Base-by-base conservation (phyloP, 2,888 invertebrate genomes). In the Chymomyza amoena region DNA sequence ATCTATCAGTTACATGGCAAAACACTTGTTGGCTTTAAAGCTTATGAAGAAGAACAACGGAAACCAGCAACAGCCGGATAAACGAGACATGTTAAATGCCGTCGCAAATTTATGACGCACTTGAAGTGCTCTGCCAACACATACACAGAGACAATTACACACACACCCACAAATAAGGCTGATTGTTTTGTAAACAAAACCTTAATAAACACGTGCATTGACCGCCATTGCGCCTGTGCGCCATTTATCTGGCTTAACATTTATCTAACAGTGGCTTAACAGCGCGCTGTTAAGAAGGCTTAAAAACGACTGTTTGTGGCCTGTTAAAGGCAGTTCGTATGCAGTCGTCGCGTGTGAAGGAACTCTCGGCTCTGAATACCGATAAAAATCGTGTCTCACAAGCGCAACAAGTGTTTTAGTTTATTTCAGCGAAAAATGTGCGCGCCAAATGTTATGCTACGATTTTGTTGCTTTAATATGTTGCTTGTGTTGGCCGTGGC, bases 371-470 rank as follows among this genome's bases (percentile, higher is more conserved):
- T 63, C 56, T 36, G 64, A 57, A 28, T n/a, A 13, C 20, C 87
- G 76, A 81, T 79, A 84, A 81, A 81, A 86, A 75, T 73, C 59
- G 52, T 60, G 60, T 13, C 9, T 57, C 4, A 0, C 5, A 51
- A n/a, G 6, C 28, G 57, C 57, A 72, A 68, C 68, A 72, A 70
- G 72, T 72, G 72, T 62, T 54, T 51, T 32, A n/a, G 66, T 60
- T 16, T 10, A 54, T 16, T 9, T 0, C 61, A 36, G n/a, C n/a
- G 6, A 20, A 32, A 50, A 50, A 39, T 36, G 50, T 51, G 54
- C 10, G 64, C 66, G 51, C 70, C 56, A n/a, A 77, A 76, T 71
- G 73, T 6, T 57, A 10, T 57, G 20, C 13, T 57, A 10, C 5
- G 10, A 9, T 13, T 57, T 57, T 57, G 57, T 20, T 15, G 32